Evolutionary conservation across 2,113 vertebrate species (phyloP), one percentile per base, ranked within the genome.

Genomic region (Clinocottus analis): DNA sequence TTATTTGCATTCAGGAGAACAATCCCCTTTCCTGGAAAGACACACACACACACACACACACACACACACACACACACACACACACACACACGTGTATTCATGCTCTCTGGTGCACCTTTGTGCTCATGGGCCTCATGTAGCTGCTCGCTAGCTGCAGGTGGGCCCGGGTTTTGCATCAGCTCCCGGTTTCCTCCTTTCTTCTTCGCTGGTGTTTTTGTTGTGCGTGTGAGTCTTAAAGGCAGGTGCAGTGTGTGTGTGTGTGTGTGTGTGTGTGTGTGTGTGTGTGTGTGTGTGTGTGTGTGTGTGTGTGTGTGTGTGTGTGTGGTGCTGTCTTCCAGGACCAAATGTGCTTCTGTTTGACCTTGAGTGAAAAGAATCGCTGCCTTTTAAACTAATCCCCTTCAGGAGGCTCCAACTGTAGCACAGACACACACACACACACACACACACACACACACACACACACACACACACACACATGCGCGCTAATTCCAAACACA

Each of bases 301-400:
- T 27, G n/a, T 13, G 23, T 39, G 49, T 58, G 69, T 49, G n/a
- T 7, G 31, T 4, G 43, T 14, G 56, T 10, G n/a, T 0, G 1
- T 16, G 31, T 5, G 33, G 25, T 19, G 11, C 7, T 9, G 62
- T 72, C 69, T 68, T 73, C 25, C 61, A 80, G 82, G 85, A 85
- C 66, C 67, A 84, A 62, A 79, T 53, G 74, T 71, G 25, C 65
- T 81, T 85, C 63, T 67, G 79, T 85, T 85, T 89, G 90, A 92
- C 92, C 91, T 91, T 92, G 90, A 92, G 66, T 81, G 80, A 82
- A 89, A 84, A 84, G 45, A 25, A 88, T 78, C 39, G 1, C 58
- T 69, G 58, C 51, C 87, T 87, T 88, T 88, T 73, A 85, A 85
- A 80, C 41, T 90, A 91, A 91, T 91, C 90, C 79, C 60, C 63